phyloP scores from a whole-genome alignment of 2,113 vertebrate species.

The Speoplatyrhinus poulsoni region DNA sequence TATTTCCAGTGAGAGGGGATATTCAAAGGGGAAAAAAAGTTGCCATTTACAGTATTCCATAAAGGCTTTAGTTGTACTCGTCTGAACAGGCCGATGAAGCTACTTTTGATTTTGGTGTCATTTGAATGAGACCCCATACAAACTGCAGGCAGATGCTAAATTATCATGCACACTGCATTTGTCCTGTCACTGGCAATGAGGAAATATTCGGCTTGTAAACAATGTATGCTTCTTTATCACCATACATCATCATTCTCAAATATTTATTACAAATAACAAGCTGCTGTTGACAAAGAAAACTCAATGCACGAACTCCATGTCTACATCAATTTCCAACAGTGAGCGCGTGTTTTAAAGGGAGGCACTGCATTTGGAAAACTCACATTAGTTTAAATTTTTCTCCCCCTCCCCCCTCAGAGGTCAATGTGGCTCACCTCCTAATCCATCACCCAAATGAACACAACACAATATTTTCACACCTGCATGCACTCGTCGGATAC shows the following conservation, averaged over 20 bases:
- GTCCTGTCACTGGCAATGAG: constrained; percentile 29
- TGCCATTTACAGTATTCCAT: constrained; percentile 19
- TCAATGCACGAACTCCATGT: constrained; percentile 2
- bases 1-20: constrained; percentile 19
- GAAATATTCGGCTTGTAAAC: constrained; percentile 37
- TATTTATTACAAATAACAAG: constrained; percentile 48
- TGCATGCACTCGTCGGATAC: constrained; percentile 50
- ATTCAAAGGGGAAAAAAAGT: constrained; percentile 1
- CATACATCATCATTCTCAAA: constrained; percentile 50
- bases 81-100: constrained; percentile 30
- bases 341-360: constrained; percentile 30
- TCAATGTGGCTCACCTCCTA: constrained; percentile 35
- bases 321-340: background rate
- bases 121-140: constrained; percentile 24
- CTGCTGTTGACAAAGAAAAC: constrained; percentile 10
- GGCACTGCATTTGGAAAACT: constrained; percentile 33
- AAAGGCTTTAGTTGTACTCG: constrained; percentile 18
- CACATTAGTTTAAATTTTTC: constrained; percentile 33
- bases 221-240: constrained; percentile 38
- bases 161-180: constrained; percentile 15
- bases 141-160: constrained; percentile 24
- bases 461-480: constrained; percentile 54
- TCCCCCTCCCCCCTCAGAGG: constrained; percentile 41
- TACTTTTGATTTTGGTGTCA: constrained; percentile 40
- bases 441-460: constrained; percentile 69